Evolutionary conservation across 1,140 invertebrate species (phyloP), one percentile per base, ranked within the genome.

Genomic region (Aphelenchoides fujianensis): DNA sequence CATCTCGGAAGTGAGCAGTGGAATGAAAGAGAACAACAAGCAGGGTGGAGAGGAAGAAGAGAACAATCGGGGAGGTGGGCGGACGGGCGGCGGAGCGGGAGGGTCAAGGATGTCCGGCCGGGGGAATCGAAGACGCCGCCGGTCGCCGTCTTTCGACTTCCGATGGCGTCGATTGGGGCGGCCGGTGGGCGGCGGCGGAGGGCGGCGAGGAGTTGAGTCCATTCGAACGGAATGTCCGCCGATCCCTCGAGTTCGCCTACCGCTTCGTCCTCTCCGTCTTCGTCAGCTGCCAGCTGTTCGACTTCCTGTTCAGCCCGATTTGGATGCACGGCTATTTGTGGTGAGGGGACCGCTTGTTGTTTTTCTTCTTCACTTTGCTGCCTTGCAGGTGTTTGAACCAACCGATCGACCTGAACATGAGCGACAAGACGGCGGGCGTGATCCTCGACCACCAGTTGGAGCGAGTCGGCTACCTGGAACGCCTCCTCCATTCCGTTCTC

Each of bases 271-370:
- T 71, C 27, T 63, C 70, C 32, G 32, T 59, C 48, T 77, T 78
- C 55, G 12, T 76, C 27, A 80, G 73, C 55, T 63, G 30, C 7
- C 76, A 78, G n/a, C 57, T 80, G 19, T 81, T 68, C 37, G 79
- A 78, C 31, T 78, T 78, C 64, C 36, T 78, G 28, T 78, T 78
- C 53, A 81, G 55, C 48, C 79, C 76, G 1, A 67, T 78, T 63
- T 78, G 76, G 76, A 79, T 78, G 76, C 76, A 78, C 41, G 76
- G 76, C 12, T 78, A 78, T 53, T 12, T 78, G 16, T 78, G 76
- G 78, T 76, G 19, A 31, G 71, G 19, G 52, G 71, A 28, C 12
- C 55, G 23, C 34, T 61, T n/a, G 68, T 23, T 27, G 41, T 37
- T 27, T 59, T 23, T 35, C 23, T 72, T 12, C n/a, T 72, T 48